Evolutionary conservation across 1,140 invertebrate genomes (phyloP), one percentile per base, ranked within the genome.

Genomic region (Brachystomella parvula): DNA sequence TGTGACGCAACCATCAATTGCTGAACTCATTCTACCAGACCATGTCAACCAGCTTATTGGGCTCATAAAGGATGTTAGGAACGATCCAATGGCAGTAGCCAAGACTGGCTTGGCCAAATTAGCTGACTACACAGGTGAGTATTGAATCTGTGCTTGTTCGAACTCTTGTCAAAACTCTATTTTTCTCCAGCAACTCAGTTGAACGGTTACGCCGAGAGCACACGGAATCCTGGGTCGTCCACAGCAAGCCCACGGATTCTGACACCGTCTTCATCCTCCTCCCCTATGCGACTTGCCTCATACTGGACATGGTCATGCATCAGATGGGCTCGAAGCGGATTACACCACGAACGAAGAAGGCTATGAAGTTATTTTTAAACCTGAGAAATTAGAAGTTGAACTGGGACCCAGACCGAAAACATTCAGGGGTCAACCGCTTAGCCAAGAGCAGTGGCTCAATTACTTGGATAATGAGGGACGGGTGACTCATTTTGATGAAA

Each of bases 391-490:
- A 19, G 35, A 47, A 29, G 60, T 71, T 49, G 79, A 81, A 65
- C 73, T 82, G 1, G 77, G 78, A 1, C 67, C 74, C 3, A 60
- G 80, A 57, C 77, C 76, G 33, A 67, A 76, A 26, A 76, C 80
- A 72, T 79, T 57, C 68, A 80, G 86, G 76, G 83, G 84, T n/a
- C 75, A 79, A 15, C 88, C 91, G 1, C 76, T 73, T 21, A 71
- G 68, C 30, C 71, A 73, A 60, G 84, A 87, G 63, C 87, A 93
- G 74, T 96, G 92, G 92, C 78, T 84, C 19, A 83, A 82, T 70
- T 83, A 86, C 73, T 84, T 89, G 75, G 88, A 92, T 76, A 75
- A 81, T 30, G 86, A 90, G 61, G 93, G 93, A 3, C 82, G 84
- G 75, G 81, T 96, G 1, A 79, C 79, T 72, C 84, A 89, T 76